A percentile compares a stretch with the other conserved stretches of the same genome.
phyloP scores from a whole-genome alignment of 2,888 invertebrate genomes.

The Rutpela maculata region DNA sequence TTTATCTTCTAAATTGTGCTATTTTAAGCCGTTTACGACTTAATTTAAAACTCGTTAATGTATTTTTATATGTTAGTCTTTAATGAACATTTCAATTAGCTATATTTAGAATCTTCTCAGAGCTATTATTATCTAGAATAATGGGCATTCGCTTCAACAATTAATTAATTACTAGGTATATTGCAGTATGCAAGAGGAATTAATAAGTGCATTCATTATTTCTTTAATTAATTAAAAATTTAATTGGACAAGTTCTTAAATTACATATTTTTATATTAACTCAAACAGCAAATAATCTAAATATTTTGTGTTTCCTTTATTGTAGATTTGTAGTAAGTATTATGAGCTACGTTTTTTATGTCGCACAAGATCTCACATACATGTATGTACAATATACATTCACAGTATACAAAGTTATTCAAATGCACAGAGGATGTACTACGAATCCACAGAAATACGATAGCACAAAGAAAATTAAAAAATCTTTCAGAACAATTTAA shows the following conservation, averaged over 20 bases:
- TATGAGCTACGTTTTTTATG: too few relatives aligned
- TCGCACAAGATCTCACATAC: too few relatives aligned
- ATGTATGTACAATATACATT: too few relatives aligned
- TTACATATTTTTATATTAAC: too few relatives aligned
- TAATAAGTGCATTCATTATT: slow-evolving; percentile 13
- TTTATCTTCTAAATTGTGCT: slow-evolving; percentile 54
- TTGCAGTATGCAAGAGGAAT: background rate
- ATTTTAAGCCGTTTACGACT: slow-evolving; percentile 56
- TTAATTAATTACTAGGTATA: slow-evolving; percentile 3
- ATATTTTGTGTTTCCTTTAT: too few relatives aligned
- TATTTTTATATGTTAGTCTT: slow-evolving; percentile 56
- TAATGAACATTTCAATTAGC: slow-evolving; percentile 55
- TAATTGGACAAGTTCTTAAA: background rate
- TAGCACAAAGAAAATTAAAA: too few relatives aligned
- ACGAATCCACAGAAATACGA: too few relatives aligned
- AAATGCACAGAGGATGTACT: too few relatives aligned
- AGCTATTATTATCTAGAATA: slow-evolving; percentile 40
- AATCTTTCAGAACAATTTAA: too few relatives aligned
- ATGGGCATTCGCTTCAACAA: slow-evolving; percentile 8
- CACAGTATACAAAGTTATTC: too few relatives aligned
- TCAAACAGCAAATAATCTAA: too few relatives aligned
- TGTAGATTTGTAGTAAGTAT: too few relatives aligned
- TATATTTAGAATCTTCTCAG: slow-evolving; percentile 53
- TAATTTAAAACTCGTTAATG: slow-evolving; percentile 56
- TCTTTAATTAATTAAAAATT: background rate